Evolutionary conservation across 64 coral and sea anemone genomes (phyloP).

Genomic region (Montipora foliosa): DNA sequence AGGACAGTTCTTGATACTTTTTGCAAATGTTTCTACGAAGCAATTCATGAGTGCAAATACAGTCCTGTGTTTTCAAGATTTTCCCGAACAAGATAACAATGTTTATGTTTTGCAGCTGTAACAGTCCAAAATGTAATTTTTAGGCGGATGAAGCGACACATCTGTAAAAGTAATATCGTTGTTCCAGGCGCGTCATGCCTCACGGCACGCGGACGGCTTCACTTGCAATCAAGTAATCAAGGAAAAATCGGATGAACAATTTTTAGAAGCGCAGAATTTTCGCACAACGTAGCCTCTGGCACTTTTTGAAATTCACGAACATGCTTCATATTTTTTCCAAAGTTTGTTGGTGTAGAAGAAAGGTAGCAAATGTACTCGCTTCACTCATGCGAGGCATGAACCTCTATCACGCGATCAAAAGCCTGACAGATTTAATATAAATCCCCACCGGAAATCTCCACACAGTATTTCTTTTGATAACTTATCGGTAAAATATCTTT

Average conservation of each 20-base stretch:
- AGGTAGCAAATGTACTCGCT: not conserved
- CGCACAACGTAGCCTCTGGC: not conserved
- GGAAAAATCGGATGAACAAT: conserved; percentile 11
- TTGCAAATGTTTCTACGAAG: conserved; percentile 7
- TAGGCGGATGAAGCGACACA: not conserved
- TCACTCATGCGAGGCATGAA: not conserved
- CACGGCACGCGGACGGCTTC: conserved; percentile 21
- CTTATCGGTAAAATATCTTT: not conserved
- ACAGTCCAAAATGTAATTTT: not conserved
- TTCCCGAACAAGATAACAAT: not conserved
- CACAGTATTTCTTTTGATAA: not conserved
- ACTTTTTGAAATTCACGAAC: not conserved
- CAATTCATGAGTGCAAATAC: not conserved
- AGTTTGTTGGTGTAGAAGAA: not conserved
- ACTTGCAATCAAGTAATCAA: not conserved
- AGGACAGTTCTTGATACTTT: conserved; percentile 22
- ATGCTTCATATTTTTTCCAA: not conserved
- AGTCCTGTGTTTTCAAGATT: not conserved
- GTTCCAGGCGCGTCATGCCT: not conserved
- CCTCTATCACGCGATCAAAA: not conserved
- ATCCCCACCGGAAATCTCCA: not conserved
- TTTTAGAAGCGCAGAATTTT: not conserved
- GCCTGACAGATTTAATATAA: not conserved
- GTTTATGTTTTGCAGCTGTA: conserved; percentile 17
- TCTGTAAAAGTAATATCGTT: conserved; percentile 50